Conservation (phyloP, 2,888 invertebrate species). For the Chaetogeoica ovagalla region DNA sequence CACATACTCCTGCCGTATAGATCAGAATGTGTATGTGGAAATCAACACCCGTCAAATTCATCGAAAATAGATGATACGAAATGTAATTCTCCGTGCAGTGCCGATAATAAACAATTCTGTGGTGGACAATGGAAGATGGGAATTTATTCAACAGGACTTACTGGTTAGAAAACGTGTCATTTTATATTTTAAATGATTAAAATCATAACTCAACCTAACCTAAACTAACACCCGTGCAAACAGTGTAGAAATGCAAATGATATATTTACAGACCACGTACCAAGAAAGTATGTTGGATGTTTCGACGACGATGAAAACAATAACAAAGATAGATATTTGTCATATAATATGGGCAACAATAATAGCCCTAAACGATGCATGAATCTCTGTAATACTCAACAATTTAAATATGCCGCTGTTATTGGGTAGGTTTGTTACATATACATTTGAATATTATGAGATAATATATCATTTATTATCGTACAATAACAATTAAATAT, state of each 20-base stretch:
- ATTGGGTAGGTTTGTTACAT: neutral
- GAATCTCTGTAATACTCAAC: constrained; percentile 26
- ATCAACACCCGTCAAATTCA: constrained; percentile 35
- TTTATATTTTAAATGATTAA: neutral
- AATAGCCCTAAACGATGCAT: constrained; percentile 39
- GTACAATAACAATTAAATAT: too few relatives aligned
- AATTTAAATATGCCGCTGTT: constrained; percentile 20
- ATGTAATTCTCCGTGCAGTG: constrained; percentile 55
- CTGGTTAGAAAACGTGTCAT: constrained; percentile 21
- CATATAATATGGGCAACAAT: constrained; percentile 23
- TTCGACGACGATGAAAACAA: neutral
- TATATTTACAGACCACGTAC: neutral
- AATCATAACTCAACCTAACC: too few relatives aligned
- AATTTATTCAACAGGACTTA: constrained; percentile 55
- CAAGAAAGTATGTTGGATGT: constrained; percentile 21
- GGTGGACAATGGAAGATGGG: constrained; percentile 56
- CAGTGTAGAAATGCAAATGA: too few relatives aligned
- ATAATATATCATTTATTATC: too few relatives aligned
- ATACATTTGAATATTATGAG: neutral
- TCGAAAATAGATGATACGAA: constrained; percentile 51
- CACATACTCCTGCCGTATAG: neutral
- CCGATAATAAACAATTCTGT: constrained; percentile 54
- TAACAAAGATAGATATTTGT: neutral
- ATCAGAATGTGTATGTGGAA: constrained; percentile 35
- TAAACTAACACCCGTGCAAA: too few relatives aligned